Percentiles rank a stretch among this genome's conserved stretches.
Evolutionary conservation across 2,888 invertebrate species (phyloP).

Genomic region (Polylopha cassiicola): DNA sequence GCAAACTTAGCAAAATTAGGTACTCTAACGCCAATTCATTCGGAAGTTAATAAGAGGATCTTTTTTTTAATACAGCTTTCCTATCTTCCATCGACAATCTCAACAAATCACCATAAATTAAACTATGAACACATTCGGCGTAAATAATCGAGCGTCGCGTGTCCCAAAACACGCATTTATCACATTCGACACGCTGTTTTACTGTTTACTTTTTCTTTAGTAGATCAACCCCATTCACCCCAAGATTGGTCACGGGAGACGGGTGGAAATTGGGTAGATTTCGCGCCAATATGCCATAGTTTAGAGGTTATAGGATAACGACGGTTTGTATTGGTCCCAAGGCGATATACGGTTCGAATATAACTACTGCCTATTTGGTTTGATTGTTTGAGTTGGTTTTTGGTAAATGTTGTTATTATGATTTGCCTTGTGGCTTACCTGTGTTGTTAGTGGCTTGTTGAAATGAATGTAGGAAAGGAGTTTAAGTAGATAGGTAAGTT

Average conservation of each 20-base stretch:
- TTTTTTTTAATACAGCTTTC: background rate
- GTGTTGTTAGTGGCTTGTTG: too few relatives aligned
- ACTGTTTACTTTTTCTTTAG: constrained; percentile 58
- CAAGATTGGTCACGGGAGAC: constrained; percentile 68
- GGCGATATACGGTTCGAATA: background rate
- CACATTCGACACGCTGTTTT: constrained; percentile 70
- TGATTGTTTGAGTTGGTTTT: background rate
- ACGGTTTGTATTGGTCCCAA: constrained; percentile 1
- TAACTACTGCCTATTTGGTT: background rate
- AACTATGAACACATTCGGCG: constrained; percentile 37
- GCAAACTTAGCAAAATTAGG: too few relatives aligned
- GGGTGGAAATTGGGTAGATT: constrained; percentile 33
- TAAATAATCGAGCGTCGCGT: constrained; percentile 60
- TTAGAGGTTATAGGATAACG: constrained; percentile 43
- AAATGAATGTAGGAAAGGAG: too few relatives aligned
- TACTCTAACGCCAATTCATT: too few relatives aligned
- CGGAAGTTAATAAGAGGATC: background rate
- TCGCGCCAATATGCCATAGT: constrained; percentile 61
- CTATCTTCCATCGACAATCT: background rate
- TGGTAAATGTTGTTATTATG: constrained; percentile 2
- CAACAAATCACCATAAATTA: constrained; percentile 2
- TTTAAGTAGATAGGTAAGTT: too few relatives aligned
- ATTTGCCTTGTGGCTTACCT: too few relatives aligned
- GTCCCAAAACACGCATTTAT: constrained; percentile 73
- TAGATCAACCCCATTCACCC: constrained; percentile 48